phyloP scores from a whole-genome alignment of 2,797 vertebrate genomes.

The Gymnopithys bicolor region DNA sequence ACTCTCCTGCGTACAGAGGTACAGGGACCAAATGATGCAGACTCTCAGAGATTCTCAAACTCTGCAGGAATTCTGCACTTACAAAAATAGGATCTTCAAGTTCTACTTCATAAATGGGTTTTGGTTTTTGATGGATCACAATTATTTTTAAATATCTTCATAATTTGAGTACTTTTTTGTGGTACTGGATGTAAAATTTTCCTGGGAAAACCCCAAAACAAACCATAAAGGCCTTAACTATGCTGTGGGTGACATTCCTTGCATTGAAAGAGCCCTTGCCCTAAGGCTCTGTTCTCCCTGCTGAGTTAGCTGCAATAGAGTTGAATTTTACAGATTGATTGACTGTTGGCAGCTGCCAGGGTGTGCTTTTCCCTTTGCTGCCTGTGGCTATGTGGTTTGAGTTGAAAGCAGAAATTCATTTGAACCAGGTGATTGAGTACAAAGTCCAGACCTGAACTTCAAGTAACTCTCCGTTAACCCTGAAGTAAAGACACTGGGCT shows the following conservation, averaged over 20 bases:
- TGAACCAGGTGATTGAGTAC: not conserved
- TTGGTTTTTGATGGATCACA: not conserved
- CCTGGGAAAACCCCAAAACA: not conserved
- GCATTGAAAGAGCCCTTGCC: not conserved
- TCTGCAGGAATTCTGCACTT: not conserved
- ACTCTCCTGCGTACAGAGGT: not conserved
- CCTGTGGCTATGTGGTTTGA: not conserved
- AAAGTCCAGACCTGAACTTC: not conserved
- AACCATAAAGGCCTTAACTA: not conserved
- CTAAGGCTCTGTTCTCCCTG: not conserved
- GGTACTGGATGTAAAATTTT: not conserved
- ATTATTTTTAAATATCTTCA: not conserved
- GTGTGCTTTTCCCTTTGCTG: not conserved
- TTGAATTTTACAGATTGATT: not conserved
- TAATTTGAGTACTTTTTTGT: not conserved
- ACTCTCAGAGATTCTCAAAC: not conserved
- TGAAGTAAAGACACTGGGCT: not conserved
- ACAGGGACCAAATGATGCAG: not conserved
- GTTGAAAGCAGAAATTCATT: slow-evolving; percentile 34
- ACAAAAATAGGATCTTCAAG: not conserved
- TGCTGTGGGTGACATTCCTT: not conserved
- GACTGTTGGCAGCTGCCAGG: slow-evolving; percentile 22
- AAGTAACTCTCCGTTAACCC: not conserved
- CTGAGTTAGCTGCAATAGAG: not conserved
- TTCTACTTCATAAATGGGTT: not conserved